A percentile compares a stretch with the other conserved stretches of the same genome.
phyloP scores from a whole-genome alignment of 2,113 vertebrate species.

The Cavia porcellus region DNA sequence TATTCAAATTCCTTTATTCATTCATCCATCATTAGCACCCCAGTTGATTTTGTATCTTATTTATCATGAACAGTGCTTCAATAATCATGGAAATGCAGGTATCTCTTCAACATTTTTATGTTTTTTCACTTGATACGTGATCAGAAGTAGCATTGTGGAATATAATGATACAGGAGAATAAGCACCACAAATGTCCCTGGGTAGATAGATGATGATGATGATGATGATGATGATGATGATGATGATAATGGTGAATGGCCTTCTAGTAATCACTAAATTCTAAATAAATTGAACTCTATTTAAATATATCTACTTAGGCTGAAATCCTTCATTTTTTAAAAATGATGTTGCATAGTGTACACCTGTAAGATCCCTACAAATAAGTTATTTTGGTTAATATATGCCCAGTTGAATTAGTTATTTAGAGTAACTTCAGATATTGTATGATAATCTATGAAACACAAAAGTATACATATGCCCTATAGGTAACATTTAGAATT shows the following conservation, averaged over 20 bases:
- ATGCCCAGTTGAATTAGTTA: background rate
- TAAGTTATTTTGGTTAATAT: background rate
- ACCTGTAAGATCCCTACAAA: conserved; percentile 31
- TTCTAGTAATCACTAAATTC: background rate
- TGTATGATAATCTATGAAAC: background rate
- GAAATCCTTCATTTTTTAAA: background rate
- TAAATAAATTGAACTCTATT: background rate
- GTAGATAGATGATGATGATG: background rate
- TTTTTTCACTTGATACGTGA: background rate
- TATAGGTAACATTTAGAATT: background rate
- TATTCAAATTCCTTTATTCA: background rate
- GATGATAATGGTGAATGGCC: background rate
- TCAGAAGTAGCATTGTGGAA: background rate
- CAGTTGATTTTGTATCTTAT: background rate
- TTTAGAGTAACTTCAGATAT: background rate
- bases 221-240: background rate
- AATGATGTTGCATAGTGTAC: background rate
- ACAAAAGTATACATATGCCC: background rate
- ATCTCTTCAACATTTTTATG: background rate
- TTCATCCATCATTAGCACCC: background rate
- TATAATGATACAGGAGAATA: background rate
- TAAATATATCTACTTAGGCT: conserved; percentile 14
- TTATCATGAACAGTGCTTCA: background rate
- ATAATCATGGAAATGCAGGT: background rate
- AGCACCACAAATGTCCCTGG: background rate